Conservation (phyloP, 2,797 vertebrate species). For the Urocyon cinereoargenteus region DNA sequence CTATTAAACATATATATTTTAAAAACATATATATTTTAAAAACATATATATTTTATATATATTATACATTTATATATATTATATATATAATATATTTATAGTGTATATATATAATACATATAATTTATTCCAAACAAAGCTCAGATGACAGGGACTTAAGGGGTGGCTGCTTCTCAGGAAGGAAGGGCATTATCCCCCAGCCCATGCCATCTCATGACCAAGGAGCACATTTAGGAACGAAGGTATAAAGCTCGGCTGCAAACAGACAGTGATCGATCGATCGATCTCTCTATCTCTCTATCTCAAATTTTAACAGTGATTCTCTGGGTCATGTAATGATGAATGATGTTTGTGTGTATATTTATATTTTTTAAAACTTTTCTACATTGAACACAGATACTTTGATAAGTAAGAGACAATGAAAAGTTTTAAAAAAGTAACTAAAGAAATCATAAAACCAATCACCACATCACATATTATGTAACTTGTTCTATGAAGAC, state of each 20-base stretch:
- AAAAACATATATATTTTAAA: no score
- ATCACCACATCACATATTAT: background rate
- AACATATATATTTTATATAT: no score
- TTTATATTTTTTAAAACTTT: background rate
- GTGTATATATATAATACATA: background rate
- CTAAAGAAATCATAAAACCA: background rate
- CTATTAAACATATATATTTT: no score
- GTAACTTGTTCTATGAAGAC: background rate
- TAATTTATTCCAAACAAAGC: no score
- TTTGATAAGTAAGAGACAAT: background rate
- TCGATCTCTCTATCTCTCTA: no score
- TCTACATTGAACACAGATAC: background rate
- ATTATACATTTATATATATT: background rate
- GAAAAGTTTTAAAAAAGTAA: background rate
- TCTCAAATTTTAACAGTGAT: background rate
- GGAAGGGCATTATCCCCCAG: no score
- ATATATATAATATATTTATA: background rate
- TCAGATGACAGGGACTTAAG: no score
- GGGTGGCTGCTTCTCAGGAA: no score
- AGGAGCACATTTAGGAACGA: no score
- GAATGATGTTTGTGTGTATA: background rate
- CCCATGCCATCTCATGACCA: no score
- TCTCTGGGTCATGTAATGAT: background rate
- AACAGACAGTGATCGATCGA: no score
- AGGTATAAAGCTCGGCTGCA: no score